Evolutionary conservation across 2,113 vertebrate genomes (phyloP), one percentile per base, ranked within the genome.

Genomic region (Corvus moneduloides): DNA sequence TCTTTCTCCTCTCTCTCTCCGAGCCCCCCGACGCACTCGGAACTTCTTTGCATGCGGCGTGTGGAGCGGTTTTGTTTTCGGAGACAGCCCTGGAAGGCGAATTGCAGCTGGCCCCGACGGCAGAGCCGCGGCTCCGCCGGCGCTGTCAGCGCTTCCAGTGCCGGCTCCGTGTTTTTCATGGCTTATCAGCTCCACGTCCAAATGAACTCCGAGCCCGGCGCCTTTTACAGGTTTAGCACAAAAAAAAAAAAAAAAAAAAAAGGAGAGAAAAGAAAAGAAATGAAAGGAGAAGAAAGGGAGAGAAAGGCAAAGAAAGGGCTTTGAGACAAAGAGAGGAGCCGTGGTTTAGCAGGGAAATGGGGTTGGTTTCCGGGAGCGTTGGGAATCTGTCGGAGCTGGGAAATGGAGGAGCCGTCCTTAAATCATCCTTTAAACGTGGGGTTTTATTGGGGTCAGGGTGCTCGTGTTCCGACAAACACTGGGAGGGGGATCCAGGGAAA

Each of bases 11-110:
- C 51, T 52, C 13, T 15, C 51, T 12, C 24, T 77, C 79, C 46
- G 66, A 22, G 86, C 72, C 94, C 93, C 89, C 94, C 91, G 37
- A 7, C 27, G 52, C 90, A 61, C 96, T 96, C 91, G 94, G 87
- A 96, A 97, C 97, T 98, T 91, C 93, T 98, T 97, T 96, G 97
- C 97, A 97, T 97, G 98, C 98, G 95, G 98, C 96, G 76, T 81
- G 91, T 71, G 94, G 96, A 97, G 97, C 75, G 90, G 96, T 98
- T 97, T 96, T 97, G 96, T 97, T 98, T 97, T 97, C 97, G 95
- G 58, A 96, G 96, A 94, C 97, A 93, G 96, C 97, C 96, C 96
- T 85, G 93, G 87, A 75, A 93, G 97, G 97, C 86, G 81, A 97
- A 98, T 97, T 58, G 96, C 64, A 63, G 96, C 95, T 66, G n/a